Conservation (phyloP, 2,888 invertebrate species). For the Cryptops parisi region DNA sequence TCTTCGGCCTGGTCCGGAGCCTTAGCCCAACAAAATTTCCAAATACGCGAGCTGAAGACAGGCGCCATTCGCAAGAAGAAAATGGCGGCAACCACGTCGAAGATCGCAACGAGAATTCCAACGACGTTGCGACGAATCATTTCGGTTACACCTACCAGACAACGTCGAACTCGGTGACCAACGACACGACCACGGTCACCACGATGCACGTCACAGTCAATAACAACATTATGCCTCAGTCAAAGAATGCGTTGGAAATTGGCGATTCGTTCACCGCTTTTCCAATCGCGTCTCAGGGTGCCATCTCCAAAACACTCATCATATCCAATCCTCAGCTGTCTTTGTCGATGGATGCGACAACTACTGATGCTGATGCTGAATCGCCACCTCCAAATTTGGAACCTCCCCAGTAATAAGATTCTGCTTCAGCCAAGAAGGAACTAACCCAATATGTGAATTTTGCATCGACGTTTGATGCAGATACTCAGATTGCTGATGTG, state of each 20-base stretch:
- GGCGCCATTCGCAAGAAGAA: not conserved
- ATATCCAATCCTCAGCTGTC: slow-evolving; percentile 15
- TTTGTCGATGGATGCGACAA: not conserved
- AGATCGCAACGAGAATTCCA: not conserved
- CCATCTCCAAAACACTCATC: slow-evolving; percentile 14
- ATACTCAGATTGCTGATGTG: too few relatives aligned
- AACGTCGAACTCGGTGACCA: not conserved
- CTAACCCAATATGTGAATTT: too few relatives aligned
- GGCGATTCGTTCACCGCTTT: not conserved
- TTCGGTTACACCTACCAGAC: not conserved
- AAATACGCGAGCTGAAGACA: not conserved
- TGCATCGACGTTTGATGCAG: too few relatives aligned
- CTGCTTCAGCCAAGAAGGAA: too few relatives aligned
- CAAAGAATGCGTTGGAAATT: not conserved
- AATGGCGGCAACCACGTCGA: slow-evolving; percentile 7
- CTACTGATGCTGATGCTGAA: slow-evolving; percentile 5
- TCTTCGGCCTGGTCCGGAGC: slow-evolving; percentile 9
- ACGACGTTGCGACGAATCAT: slow-evolving; percentile 1
- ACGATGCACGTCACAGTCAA: slow-evolving; percentile 9
- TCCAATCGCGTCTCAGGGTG: slow-evolving; percentile 4
- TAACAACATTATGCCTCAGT: not conserved
- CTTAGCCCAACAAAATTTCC: slow-evolving; percentile 3
- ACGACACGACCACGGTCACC: not conserved
- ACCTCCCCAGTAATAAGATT: slow-evolving; percentile 9
- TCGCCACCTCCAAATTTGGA: slow-evolving; percentile 13